Conservation (phyloP, 2,888 invertebrate genomes). For the Brachypterus glaber region DNA sequence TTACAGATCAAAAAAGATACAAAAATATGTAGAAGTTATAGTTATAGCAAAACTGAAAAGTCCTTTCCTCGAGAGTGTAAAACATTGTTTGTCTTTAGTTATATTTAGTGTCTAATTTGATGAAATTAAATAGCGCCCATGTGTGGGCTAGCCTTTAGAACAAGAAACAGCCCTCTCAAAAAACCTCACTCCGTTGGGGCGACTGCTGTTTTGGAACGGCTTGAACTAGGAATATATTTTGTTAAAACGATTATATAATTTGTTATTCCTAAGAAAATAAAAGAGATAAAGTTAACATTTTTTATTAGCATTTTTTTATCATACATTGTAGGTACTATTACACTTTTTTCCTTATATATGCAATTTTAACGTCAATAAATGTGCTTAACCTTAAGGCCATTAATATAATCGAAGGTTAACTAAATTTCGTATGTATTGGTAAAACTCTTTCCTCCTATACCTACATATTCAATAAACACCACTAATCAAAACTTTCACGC, state of each 20-base stretch:
- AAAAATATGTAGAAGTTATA: too few relatives aligned
- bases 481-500: too few relatives aligned
- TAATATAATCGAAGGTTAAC: too few relatives aligned
- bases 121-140: conserved; percentile 58
- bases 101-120: conserved; percentile 28
- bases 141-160: conserved; percentile 92
- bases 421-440: too few relatives aligned
- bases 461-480: too few relatives aligned
- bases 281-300: background rate
- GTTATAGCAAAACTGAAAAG: conserved; percentile 33
- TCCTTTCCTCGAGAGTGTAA: conserved; percentile 33
- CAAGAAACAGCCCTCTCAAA: conserved; percentile 95
- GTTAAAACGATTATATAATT: background rate
- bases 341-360: too few relatives aligned
- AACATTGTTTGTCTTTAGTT: conserved; percentile 28
- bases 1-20: too few relatives aligned
- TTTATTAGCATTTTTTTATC: background rate
- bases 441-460: too few relatives aligned
- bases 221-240: too few relatives aligned
- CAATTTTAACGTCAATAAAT: too few relatives aligned
- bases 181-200: conserved; percentile 93
- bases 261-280: background rate
- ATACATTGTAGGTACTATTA: too few relatives aligned
- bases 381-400: too few relatives aligned
- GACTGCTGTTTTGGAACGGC: conserved; percentile 85